Base-by-base conservation (phyloP, 2,113 vertebrate genomes). In the Ornithorhynchus anatinus region DNA sequence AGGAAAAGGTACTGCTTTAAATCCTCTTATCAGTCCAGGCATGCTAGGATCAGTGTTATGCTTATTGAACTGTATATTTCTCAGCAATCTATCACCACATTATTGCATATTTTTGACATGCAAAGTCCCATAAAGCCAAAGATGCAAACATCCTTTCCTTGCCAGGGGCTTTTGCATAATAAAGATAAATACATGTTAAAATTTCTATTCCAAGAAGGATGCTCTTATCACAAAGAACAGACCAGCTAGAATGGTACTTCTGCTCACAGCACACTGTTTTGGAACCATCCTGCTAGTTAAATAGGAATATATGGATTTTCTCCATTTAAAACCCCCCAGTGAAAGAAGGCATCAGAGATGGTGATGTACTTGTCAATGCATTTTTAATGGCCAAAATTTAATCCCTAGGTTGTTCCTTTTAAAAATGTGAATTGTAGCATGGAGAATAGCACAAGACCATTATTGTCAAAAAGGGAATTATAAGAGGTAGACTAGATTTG, bases 71-170 rank as follows among this genome's bases (percentile, higher is more conserved):
- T 35, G 29, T 39, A 35, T 68, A 50, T 76, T 74, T 77, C 48
- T 70, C 31, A 32, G 58, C 6, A 16, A 69, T 61, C 54, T 35
- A 74, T 77, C 58, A 64, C 57, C 39, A 33, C 22, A 80, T 72
- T 39, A 22, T 20, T 65, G 40, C 33, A 58, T 56, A 69, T 56
- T 76, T 79, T 81, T 71, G 69, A 81, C 67, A 85, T 69, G 75
- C 37, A 80, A 73, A 66, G 72, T 65, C 48, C 37, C 35, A 54
- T 69, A 31, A 76, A 79, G 52, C 16, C 45, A 36, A 48, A 78
- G 29, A 22, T 31, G 12, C 44, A 80, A 80, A 43, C 31, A 45
- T 60, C 32, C 29, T 51, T 53, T 73, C 40, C 31, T 37, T 32
- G 42, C 57, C 72, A 43, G 1, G 1, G 69, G 77, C 65, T 72